Base-by-base conservation (phyloP, 2,888 invertebrate species). In the Drosophila pegasa region DNA sequence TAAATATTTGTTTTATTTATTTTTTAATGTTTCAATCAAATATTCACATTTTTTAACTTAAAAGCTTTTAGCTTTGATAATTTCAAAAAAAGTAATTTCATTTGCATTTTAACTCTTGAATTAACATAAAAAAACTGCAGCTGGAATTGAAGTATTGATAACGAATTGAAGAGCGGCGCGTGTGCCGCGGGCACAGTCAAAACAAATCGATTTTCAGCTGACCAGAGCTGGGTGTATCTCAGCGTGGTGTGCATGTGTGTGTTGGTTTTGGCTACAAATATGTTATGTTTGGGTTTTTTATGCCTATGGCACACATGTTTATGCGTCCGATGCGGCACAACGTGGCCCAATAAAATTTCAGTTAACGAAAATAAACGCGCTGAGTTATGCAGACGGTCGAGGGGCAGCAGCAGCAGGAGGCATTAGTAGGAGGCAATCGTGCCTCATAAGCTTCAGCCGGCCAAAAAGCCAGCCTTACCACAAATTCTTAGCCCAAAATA, bases 281-380 rank as follows among this genome's bases (percentile, higher is more conserved):
- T 74, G 63, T 68, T 76, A 65, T 74, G 63, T 68, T 84, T 52
- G 55, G 50, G 48, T n/a, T 71, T 76, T 59, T 69, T 71, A 62
- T 76, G 80, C 74, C 67, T 47, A 62, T 41, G 51, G 71, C 60
- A 60, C 66, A 80, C 75, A 78, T 87, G 71, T 74, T 81, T 62
- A 78, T 82, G 64, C 59, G 56, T 48, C 47, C 60, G 20, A 55
- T 60, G 75, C 74, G 68, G 57, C 75, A 25, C 64, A 74, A 78
- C 69, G 80, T 78, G 74, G 69, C 74, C 81, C 64, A 88, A 88
- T 85, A 84, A 84, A 87, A 84, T 74, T 74, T 75, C 78, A 70
- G 76, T 78, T 84, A 87, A 75, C 82, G 56, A 69, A 80, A 73
- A 80, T 79, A 82, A 82, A 78, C 70, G 60, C 64, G 67, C 33